Percentiles rank a stretch among this genome's conserved stretches.
phyloP scores from a whole-genome alignment of 2,797 vertebrate genomes.

The Phaenicophaeus curvirostris region DNA sequence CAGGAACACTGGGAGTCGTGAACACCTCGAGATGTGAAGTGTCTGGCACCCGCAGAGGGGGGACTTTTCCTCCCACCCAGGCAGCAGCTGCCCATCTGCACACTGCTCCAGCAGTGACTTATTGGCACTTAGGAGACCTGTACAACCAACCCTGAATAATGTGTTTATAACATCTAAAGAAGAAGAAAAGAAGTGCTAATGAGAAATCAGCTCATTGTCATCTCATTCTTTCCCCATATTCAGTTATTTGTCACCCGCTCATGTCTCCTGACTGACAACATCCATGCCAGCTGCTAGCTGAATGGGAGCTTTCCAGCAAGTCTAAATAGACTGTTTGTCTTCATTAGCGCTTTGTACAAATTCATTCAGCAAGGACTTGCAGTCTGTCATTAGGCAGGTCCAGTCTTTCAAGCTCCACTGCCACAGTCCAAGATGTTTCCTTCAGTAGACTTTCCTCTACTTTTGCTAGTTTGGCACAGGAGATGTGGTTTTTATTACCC shows the following conservation, averaged over 20 bases:
- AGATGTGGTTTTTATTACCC: not conserved
- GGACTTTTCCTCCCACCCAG: fast-evolving
- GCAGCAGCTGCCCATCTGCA: not conserved
- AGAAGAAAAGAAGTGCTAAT: slow-evolving; percentile 67
- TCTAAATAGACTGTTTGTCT: slow-evolving; percentile 69
- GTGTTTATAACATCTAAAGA: slow-evolving; percentile 48
- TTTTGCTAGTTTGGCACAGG: not conserved
- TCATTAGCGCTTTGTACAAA: slow-evolving; percentile 65
- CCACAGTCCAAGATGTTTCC: not conserved
- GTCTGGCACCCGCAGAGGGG: not conserved
- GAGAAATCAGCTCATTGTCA: slow-evolving; percentile 69
- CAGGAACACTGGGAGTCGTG: fast-evolving
- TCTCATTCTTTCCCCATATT: slow-evolving; percentile 62
- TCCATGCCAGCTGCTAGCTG: slow-evolving; percentile 67
- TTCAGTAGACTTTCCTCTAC: not conserved
- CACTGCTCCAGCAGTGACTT: not conserved
- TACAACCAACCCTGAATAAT: slow-evolving; percentile 23
- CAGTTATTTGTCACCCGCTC: slow-evolving; percentile 65
- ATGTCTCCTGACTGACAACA: slow-evolving; percentile 58
- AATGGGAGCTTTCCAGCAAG: slow-evolving; percentile 63
- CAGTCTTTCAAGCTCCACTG: slow-evolving; percentile 26
- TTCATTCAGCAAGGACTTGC: slow-evolving; percentile 32
- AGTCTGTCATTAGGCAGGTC: slow-evolving; percentile 23
- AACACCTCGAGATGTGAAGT: not conserved
- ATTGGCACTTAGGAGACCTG: not conserved